These are phyloP conservation scores for Staurois parvus DNA, from an alignment of 2,797 vertebrate genomes.

Conservation along the genomic window DNA sequence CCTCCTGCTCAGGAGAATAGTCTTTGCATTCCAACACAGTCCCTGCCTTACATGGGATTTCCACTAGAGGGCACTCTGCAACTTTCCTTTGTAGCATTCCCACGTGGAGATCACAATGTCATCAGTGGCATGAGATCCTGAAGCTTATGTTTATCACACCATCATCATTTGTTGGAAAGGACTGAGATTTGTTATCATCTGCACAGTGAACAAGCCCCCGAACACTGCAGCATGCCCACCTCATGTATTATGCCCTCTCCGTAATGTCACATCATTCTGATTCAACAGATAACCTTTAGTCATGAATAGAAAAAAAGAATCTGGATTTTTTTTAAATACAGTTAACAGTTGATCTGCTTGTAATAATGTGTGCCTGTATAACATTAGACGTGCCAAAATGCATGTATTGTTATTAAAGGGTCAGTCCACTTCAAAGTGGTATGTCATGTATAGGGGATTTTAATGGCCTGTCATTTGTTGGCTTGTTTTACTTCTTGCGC, in stretches of 20 bases:
- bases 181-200: slow-evolving; percentile 19
- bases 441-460: too few relatives aligned
- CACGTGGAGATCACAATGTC: slow-evolving; percentile 55
- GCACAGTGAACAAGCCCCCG: not conserved
- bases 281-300: not conserved
- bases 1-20: not conserved
- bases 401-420: not conserved
- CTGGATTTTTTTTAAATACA: not conserved
- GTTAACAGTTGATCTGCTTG: not conserved
- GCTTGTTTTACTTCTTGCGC: too few relatives aligned
- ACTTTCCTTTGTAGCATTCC: slow-evolving; percentile 44
- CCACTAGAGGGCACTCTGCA: slow-evolving; percentile 57
- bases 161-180: slow-evolving; percentile 43
- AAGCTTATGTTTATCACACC: slow-evolving; percentile 45
- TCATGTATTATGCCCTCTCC: not conserved
- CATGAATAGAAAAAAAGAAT: not conserved
- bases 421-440: too few relatives aligned
- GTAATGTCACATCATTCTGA: not conserved
- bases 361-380: not conserved
- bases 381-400: not conserved
- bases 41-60: not conserved
- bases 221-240: not conserved
- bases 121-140: slow-evolving; percentile 35
- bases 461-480: too few relatives aligned
- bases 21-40: slow-evolving; percentile 32